A percentile compares a stretch with the other conserved stretches of the same genome.
Evolutionary conservation across 2,888 invertebrate genomes (phyloP).

Genomic region (Phyto melanocephala): DNA sequence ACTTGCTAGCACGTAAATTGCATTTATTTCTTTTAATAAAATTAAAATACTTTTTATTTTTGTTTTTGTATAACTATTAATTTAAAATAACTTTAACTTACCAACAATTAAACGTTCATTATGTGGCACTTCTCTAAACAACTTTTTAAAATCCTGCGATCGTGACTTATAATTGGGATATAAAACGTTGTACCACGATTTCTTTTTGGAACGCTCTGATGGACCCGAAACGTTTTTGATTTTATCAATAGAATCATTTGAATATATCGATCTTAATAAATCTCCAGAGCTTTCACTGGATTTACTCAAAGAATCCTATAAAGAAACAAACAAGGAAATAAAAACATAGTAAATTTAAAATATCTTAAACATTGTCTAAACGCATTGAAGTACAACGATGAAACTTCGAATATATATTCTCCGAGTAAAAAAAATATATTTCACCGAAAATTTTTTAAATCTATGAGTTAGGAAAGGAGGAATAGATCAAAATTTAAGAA

Average conservation of each 20-base stretch:
- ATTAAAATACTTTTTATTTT: too few species aligned
- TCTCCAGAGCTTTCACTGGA: conserved; percentile 66
- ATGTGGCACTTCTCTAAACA: conserved; percentile 94
- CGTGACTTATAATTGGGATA: conserved; percentile 96
- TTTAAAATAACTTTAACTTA: too few species aligned
- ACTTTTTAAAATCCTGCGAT: conserved; percentile 93
- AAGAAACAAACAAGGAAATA: not conserved
- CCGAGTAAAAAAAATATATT: too few species aligned
- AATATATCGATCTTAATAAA: conserved; percentile 38
- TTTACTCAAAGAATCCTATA: conserved; percentile 66
- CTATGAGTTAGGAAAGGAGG: too few species aligned
- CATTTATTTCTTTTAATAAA: too few species aligned
- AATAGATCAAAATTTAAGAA: too few species aligned
- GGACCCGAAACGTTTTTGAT: conserved; percentile 75
- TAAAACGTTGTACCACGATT: conserved; percentile 91
- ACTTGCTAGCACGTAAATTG: too few species aligned
- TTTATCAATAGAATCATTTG: conserved; percentile 69
- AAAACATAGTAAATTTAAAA: not conserved
- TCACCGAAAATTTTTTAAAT: too few species aligned
- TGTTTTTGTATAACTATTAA: too few species aligned
- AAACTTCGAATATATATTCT: too few species aligned
- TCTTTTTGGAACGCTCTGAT: conserved; percentile 85
- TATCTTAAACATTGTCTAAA: not conserved
- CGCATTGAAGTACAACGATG: too few species aligned
- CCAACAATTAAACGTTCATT: conserved; percentile 96